Evolutionary conservation across 35 echinoderm and acorn worm genomes (phyloP).

Genomic region (Eucidaris tribuloides): DNA sequence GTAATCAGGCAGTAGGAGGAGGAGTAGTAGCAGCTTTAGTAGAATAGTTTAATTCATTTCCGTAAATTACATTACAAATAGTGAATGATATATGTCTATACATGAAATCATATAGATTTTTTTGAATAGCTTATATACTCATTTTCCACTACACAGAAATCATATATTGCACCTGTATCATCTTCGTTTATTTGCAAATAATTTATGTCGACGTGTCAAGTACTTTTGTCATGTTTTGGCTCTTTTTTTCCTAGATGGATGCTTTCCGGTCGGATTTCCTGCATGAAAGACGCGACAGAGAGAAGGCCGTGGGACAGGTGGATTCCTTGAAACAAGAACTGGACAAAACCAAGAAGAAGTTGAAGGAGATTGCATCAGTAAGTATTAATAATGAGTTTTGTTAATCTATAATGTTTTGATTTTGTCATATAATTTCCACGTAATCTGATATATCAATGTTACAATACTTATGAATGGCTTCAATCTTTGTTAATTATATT

Average conservation of each 20-base stretch:
- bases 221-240: neutral
- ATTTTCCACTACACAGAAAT: too few species aligned
- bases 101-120: too few species aligned
- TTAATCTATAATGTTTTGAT: neutral
- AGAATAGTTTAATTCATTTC: too few species aligned
- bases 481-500: neutral
- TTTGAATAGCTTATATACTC: too few species aligned
- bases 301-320: conserved; percentile 40
- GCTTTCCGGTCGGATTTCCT: conserved; percentile 41
- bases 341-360: conserved; percentile 8
- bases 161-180: too few species aligned
- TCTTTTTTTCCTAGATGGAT: conserved; percentile 21
- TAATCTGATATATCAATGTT: neutral
- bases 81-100: too few species aligned
- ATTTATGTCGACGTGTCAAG: neutral
- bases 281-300: conserved; percentile 40
- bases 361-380: neutral
- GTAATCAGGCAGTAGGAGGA: too few species aligned
- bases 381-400: neutral
- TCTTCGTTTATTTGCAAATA: too few species aligned
- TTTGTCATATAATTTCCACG: neutral
- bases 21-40: too few species aligned
- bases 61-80: too few species aligned
- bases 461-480: neutral
- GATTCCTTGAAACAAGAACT: conserved; percentile 51